Evolutionary conservation across 2,113 vertebrate species (phyloP).

Genomic region (Thunnus maccoyii): DNA sequence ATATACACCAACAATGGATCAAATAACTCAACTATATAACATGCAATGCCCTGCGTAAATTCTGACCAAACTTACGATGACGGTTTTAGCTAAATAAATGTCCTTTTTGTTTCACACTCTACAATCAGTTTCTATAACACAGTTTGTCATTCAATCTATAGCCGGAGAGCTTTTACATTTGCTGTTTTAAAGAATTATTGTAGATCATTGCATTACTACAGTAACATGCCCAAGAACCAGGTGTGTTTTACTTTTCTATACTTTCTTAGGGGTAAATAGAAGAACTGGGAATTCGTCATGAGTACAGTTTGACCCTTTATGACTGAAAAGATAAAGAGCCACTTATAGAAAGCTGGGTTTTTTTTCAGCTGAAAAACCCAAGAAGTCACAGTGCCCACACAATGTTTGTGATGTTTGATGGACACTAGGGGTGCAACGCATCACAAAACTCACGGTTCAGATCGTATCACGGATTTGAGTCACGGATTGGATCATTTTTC

Average conservation of each 20-base stretch:
- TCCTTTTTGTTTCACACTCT: background rate
- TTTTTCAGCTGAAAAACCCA: background rate
- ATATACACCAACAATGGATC: background rate
- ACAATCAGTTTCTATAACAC: background rate
- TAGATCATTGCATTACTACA: too few relatives aligned
- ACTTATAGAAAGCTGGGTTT: background rate
- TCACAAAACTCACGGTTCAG: too few relatives aligned
- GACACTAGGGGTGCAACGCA: background rate
- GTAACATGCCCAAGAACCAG: background rate
- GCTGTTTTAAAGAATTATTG: background rate
- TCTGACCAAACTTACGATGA: background rate
- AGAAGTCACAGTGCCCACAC: background rate
- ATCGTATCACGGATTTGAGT: too few relatives aligned
- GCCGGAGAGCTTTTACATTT: background rate
- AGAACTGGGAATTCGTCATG: background rate
- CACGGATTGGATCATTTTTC: too few relatives aligned
- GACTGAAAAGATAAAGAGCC: background rate
- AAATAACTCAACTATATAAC: conserved; percentile 17
- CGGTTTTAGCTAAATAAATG: background rate
- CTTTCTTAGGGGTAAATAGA: background rate
- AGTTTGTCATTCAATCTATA: background rate
- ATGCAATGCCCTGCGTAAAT: background rate
- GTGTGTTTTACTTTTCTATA: background rate
- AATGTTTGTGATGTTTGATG: background rate
- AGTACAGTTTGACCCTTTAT: too few relatives aligned